phyloP scores from a whole-genome alignment of 2,113 vertebrate genomes.

The Cisticola juncidis region DNA sequence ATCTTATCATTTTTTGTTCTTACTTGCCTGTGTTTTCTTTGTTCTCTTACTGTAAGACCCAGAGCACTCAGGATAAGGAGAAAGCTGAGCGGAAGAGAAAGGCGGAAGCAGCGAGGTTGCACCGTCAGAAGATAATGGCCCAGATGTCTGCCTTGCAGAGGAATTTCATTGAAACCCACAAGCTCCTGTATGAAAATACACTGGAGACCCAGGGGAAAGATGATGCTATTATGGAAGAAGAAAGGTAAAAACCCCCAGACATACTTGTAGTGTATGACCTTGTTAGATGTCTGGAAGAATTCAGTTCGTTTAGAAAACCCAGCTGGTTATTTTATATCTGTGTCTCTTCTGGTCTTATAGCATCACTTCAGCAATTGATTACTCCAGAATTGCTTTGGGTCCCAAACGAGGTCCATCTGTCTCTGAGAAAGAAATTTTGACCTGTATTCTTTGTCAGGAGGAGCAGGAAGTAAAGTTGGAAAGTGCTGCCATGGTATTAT shows the following conservation, averaged over 20 bases:
- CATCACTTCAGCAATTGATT: constrained; percentile 67
- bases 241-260: constrained; percentile 52
- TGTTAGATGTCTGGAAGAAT: background rate
- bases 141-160: constrained; percentile 98
- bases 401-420: constrained; percentile 84
- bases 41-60: constrained; percentile 23
- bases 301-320: background rate
- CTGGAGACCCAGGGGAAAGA: constrained; percentile 82
- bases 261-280: background rate
- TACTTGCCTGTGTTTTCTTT: background rate
- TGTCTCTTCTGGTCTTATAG: constrained; percentile 49
- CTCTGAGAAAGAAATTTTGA: constrained; percentile 87
- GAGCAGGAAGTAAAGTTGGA: constrained; percentile 91
- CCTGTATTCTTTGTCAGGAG: constrained; percentile 98
- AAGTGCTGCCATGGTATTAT: constrained; percentile 91
- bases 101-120: constrained; percentile 92
- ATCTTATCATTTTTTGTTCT: background rate
- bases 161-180: constrained; percentile 98
- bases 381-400: constrained; percentile 84
- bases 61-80: constrained; percentile 91
- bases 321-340: background rate
- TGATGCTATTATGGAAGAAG: constrained; percentile 73
- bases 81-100: constrained; percentile 96
- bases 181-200: constrained; percentile 91
- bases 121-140: constrained; percentile 98